phyloP scores from a whole-genome alignment of 2,797 vertebrate species.

The Gymnoscopelus braueri region DNA sequence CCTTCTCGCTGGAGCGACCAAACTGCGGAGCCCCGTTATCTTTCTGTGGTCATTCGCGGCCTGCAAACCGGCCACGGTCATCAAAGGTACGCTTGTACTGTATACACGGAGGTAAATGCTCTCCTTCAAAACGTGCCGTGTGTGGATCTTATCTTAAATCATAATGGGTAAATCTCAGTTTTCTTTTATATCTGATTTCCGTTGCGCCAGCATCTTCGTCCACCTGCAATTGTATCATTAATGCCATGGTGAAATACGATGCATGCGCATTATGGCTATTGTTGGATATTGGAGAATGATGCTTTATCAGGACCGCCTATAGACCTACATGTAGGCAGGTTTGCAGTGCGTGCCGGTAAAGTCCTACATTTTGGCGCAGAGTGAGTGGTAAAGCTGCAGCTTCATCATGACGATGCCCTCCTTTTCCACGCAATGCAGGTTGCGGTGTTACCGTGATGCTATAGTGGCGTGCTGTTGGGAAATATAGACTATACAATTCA shows the following conservation, averaged over 20 bases:
- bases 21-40: neutral
- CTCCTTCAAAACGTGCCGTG: too few species aligned
- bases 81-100: constrained; percentile 21
- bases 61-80: constrained; percentile 16
- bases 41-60: constrained; percentile 49
- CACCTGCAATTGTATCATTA: constrained; percentile 68
- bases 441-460: constrained; percentile 1
- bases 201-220: constrained; percentile 52
- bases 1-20: too few species aligned
- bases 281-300: constrained; percentile 67
- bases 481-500: too few species aligned
- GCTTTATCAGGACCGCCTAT: constrained; percentile 45
- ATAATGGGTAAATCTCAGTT: neutral
- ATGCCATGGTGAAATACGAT: constrained; percentile 67
- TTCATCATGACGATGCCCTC: constrained; percentile 28
- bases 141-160: too few species aligned
- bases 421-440: constrained; percentile 19
- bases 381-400: constrained; percentile 12
- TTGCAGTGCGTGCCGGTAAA: constrained; percentile 50
- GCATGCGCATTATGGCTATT: constrained; percentile 64
- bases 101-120: neutral
- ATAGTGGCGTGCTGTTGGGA: neutral
- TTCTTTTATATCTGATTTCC: constrained; percentile 1
- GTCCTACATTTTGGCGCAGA: constrained; percentile 57
- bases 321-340: constrained; percentile 35